Base-by-base conservation (phyloP, 2,888 invertebrate species). In the Apoderus coryli region DNA sequence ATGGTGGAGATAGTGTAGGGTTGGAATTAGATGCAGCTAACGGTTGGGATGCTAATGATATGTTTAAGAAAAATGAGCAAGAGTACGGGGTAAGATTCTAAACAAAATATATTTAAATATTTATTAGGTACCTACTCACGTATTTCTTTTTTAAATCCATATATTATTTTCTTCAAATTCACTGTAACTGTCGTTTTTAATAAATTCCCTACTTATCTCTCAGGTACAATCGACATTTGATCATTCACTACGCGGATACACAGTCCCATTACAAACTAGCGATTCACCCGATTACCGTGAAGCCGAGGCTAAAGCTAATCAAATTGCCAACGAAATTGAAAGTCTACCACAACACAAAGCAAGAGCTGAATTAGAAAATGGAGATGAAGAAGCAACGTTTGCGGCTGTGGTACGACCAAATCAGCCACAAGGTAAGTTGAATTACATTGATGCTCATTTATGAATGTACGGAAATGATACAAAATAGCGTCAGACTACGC, bases 1-100 rank as follows among this genome's bases (percentile, higher is more conserved):
- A 71, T 55, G 72, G 70, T 7, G 67, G 62, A 47, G 65, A 67
- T 26, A 64, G 23, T 70, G 14, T 65, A 73, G 31, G 28, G 34
- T 60, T 70, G 41, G 80, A 80, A 45, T 57, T 82, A 34, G 81
- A 81, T 50, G 71, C 73, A 42, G 71, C 77, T 59, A 90, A 90
- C 64, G 95, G 95, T 35, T 96, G 96, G 95, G 88, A 92, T 64
- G 80, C 82, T 2, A 76, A 81, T 57, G 93, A 95, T 45, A 96
- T 96, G 95, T 96, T 96, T 61, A 70, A 78, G 41, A 85, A 79
- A 56, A 95, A 95, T 61, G 86, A 88, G 56, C 72, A 75, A 53
- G 72, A 81, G 42, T 93, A 92, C 59, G 90, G 93, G 31, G 88
- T 95, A 6, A 15, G 15, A 12, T n/a, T n/a, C n/a, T n/a, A n/a